phyloP scores from a whole-genome alignment of 2,888 invertebrate genomes.

The Napeogenes sylphis region DNA sequence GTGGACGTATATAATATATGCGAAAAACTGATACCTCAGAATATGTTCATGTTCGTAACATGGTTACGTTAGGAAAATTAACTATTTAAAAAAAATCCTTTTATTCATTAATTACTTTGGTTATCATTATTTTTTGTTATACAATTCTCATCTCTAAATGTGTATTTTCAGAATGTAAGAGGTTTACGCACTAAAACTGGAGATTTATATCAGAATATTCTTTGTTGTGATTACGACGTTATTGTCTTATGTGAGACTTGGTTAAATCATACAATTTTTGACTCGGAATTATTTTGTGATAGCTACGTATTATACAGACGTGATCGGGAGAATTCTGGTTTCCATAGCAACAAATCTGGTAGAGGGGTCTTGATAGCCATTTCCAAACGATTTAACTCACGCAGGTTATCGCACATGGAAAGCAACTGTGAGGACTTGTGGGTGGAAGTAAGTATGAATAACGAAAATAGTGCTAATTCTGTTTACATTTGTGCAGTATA shows the following conservation, averaged over 20 bases:
- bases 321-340: slow-evolving; percentile 22
- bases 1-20: no score
- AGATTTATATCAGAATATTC: slow-evolving; percentile 24
- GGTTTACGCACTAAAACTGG: slow-evolving; percentile 29
- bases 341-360: slow-evolving; percentile 24
- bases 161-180: slow-evolving; percentile 30
- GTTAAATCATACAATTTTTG: slow-evolving; percentile 25
- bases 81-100: no score
- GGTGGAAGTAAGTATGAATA: slow-evolving; percentile 7
- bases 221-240: slow-evolving; percentile 21
- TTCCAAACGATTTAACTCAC: slow-evolving; percentile 11
- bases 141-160: no score
- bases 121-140: no score
- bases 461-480: not conserved
- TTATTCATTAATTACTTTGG: no score
- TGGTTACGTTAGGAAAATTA: no score
- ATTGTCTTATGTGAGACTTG: slow-evolving; percentile 32
- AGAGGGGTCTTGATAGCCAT: slow-evolving; percentile 31
- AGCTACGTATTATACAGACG: slow-evolving; percentile 30
- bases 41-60: no score
- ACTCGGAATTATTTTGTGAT: slow-evolving; percentile 28
- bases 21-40: no score
- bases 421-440: slow-evolving; percentile 19
- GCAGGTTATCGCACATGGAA: not conserved
- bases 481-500: slow-evolving; percentile 20